phyloP scores from a whole-genome alignment of 1,140 invertebrate species.

The Myzus persicae region DNA sequence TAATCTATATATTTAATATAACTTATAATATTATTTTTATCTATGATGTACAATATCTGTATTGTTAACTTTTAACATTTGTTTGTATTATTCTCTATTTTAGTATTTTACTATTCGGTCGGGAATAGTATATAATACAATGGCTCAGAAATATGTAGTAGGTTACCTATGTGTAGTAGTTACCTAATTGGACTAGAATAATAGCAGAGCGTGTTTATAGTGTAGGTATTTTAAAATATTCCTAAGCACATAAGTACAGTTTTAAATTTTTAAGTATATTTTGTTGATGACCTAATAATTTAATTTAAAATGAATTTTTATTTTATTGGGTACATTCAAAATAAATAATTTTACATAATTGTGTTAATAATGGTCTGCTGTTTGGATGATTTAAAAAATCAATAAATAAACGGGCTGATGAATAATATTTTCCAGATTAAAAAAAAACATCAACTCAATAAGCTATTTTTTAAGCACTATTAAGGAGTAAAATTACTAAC shows the following conservation, averaged over 20 bases:
- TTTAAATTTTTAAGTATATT: background rate
- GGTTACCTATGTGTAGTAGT: no score
- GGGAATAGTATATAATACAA: background rate
- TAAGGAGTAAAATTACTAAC: background rate
- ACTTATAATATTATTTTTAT: background rate
- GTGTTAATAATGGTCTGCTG: background rate
- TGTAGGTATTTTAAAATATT: background rate
- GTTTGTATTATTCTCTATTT: background rate
- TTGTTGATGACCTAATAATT: background rate
- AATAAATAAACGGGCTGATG: background rate
- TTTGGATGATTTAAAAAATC: background rate
- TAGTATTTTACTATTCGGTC: background rate
- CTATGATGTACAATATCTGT: background rate
- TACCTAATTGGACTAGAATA: background rate
- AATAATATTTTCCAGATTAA: background rate
- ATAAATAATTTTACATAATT: background rate
- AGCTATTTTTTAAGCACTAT: background rate
- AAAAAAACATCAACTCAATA: background rate
- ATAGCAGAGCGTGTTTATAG: background rate
- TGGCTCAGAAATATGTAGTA: background rate
- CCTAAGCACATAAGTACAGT: background rate
- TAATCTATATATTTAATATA: background rate
- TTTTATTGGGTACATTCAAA: background rate
- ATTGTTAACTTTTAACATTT: background rate
- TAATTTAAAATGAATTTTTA: background rate